phyloP scores from a whole-genome alignment of 2,888 invertebrate species.

The Tipula unca region DNA sequence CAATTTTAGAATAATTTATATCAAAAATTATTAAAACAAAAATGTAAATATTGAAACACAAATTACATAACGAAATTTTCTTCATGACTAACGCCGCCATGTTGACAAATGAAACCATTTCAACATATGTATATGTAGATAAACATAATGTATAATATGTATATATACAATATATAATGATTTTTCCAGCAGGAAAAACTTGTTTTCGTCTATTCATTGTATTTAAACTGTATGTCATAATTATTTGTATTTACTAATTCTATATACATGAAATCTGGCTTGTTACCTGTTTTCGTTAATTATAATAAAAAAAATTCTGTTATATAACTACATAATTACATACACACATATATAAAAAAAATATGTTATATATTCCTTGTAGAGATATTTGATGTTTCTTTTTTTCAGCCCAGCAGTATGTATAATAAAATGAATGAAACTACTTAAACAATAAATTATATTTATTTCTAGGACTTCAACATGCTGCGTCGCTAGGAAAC shows the following conservation, averaged over 20 bases:
- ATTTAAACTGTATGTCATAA: background rate
- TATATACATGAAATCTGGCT: background rate
- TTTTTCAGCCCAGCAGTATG: no score
- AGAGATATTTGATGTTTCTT: background rate
- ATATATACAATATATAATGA: background rate
- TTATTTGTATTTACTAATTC: background rate
- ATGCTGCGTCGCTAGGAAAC: slow-evolving; percentile 42
- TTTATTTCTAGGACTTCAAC: slow-evolving; percentile 37
- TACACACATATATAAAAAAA: background rate
- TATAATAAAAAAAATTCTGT: background rate
- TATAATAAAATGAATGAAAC: no score
- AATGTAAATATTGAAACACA: no score
- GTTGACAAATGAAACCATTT: no score
- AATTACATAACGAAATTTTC: no score
- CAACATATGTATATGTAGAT: no score
- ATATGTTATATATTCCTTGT: background rate
- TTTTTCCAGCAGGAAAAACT: background rate
- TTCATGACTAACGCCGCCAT: no score
- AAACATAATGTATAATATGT: no score
- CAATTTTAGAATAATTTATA: no score
- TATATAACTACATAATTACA: background rate
- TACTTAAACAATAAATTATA: background rate
- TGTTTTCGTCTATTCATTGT: background rate
- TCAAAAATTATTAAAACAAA: no score
- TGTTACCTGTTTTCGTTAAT: background rate